phyloP scores from a whole-genome alignment of 1,140 invertebrate species.

The Leptinotarsa texana region DNA sequence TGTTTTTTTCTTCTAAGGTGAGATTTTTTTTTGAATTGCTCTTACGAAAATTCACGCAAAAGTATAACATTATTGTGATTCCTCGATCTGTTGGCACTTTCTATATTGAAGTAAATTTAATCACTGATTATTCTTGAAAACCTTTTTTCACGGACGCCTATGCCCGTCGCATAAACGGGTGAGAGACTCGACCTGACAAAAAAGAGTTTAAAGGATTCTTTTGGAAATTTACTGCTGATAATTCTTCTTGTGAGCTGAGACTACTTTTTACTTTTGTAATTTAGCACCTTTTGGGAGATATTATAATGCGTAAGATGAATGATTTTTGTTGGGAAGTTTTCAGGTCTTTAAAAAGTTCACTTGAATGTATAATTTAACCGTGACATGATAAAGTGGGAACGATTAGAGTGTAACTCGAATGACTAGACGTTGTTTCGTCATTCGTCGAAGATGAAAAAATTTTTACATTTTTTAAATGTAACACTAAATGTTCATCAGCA shows the following conservation, averaged over 20 bases:
- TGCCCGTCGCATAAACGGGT: not conserved
- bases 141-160: not conserved
- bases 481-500: too few relatives aligned
- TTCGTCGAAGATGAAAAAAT: too few relatives aligned
- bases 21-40: too few relatives aligned
- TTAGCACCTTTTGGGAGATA: slow-evolving; percentile 5
- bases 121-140: too few relatives aligned
- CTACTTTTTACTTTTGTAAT: slow-evolving; percentile 8
- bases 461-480: too few relatives aligned
- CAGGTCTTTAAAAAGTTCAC: not conserved
- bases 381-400: not conserved
- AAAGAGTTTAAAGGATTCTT: slow-evolving; percentile 6
- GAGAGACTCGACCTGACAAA: not conserved
- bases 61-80: too few relatives aligned
- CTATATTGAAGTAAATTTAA: too few relatives aligned
- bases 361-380: not conserved
- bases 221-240: slow-evolving; percentile 6
- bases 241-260: slow-evolving; percentile 2
- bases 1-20: too few relatives aligned
- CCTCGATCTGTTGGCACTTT: too few relatives aligned
- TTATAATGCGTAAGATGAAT: slow-evolving; percentile 4
- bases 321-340: not conserved
- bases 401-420: not conserved
- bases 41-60: too few relatives aligned
- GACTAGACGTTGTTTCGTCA: too few relatives aligned